phyloP scores from a whole-genome alignment of 2,113 vertebrate species.

The Vidua macroura region DNA sequence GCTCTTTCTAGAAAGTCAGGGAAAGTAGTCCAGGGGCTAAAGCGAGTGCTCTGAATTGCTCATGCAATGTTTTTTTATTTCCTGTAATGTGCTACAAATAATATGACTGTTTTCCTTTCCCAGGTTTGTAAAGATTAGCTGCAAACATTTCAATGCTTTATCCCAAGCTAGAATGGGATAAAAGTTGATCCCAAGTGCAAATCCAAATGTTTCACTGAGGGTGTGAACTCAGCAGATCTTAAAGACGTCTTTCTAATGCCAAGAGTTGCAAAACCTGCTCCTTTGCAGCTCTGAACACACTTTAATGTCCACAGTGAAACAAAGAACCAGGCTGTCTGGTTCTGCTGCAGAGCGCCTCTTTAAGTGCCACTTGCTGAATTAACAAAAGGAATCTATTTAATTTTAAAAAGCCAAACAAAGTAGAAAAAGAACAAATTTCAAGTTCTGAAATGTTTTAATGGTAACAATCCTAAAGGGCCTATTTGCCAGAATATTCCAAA shows the following conservation, averaged over 20 bases:
- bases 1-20: neutral
- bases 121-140: neutral
- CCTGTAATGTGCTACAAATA: neutral
- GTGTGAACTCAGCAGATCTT: neutral
- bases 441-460: neutral
- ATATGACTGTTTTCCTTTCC: accelerated
- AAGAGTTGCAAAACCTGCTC: neutral
- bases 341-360: neutral
- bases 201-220: neutral
- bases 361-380: neutral
- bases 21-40: neutral
- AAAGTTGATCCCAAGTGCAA: neutral
- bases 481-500: neutral
- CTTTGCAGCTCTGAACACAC: neutral
- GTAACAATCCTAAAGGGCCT: neutral
- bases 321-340: neutral
- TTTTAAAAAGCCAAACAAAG: neutral
- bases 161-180: neutral
- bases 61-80: neutral
- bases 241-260: neutral
- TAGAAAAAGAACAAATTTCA: neutral
- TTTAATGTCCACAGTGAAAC: neutral
- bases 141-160: neutral
- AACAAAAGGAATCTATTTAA: neutral
- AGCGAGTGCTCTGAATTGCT: accelerated